Evolutionary conservation across 2,113 vertebrate species (phyloP), one percentile per base, ranked within the genome.

Genomic region (Nothoprocta pentlandii): DNA sequence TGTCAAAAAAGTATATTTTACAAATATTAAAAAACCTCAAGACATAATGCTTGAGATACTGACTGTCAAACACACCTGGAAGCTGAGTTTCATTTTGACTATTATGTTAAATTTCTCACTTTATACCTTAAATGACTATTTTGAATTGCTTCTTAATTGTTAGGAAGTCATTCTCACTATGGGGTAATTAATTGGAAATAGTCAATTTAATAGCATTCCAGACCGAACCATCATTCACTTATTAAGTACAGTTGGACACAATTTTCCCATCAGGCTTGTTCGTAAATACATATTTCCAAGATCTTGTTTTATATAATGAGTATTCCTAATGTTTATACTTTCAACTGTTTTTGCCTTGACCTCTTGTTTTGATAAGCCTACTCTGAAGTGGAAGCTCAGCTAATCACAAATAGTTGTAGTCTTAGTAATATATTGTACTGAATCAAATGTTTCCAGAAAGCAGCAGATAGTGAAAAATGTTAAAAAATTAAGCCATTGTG

Each of bases 391-490:
- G 2, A 85, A 92, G 15, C 73, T 67, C 44, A 63, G 36, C 21
- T 67, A 71, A 54, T 34, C 87, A 61, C 67, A 83, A 67, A 85
- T 44, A 85, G 75, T 89, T 81, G 62, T 79, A 81, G 36, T 78
- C 70, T 77, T 80, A 85, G 80, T 80, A 92, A 85, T 85, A 85
- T 25, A 71, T 75, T 3, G 2, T 22, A 23, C 69, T 73, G 79
- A 82, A 92, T 89, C 59, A 66, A 42, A 82, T 92, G 42, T 92
- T 93, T 89, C 49, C 89, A 76, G 47, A 81, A 92, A 93, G 32
- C 4, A 59, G 66, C 5, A 56, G 13, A 53, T 81, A 2, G 89
- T 92, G 81, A 62, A 89, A 92, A 85, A 69, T 62, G 26, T 51
- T 85, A 58, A 58, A 92, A 89, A 80, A 74, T 80, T 82, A 21